Conservation (phyloP, 2,888 invertebrate species). For the Anoncus sp. region DNA sequence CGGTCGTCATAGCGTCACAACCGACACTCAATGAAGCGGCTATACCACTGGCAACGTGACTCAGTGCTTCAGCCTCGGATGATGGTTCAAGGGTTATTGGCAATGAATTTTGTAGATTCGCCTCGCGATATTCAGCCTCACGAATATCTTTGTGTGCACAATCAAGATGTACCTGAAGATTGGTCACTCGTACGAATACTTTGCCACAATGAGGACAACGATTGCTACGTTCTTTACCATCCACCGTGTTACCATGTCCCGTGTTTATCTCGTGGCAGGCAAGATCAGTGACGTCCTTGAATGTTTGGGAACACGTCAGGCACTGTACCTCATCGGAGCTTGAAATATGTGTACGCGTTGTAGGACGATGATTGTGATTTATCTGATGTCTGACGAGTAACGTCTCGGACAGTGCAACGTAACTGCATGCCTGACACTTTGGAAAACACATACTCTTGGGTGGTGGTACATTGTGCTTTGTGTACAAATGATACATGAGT, state of each 20-base stretch:
- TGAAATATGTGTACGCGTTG: conserved; percentile 66
- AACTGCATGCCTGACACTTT: conserved; percentile 90
- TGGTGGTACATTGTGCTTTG: conserved; percentile 90
- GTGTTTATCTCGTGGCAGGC: conserved; percentile 78
- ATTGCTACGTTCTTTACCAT: conserved; percentile 79
- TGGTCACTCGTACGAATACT: conserved; percentile 88
- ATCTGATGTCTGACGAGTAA: conserved; percentile 89
- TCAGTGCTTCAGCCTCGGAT: conserved; percentile 85
- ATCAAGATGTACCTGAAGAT: conserved; percentile 85
- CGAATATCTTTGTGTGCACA: conserved; percentile 76
- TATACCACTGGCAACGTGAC: conserved; percentile 85
- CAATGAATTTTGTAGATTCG: conserved; percentile 50
- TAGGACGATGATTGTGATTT: conserved; percentile 84
- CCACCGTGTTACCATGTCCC: conserved; percentile 72
- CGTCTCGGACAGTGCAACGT: conserved; percentile 89
- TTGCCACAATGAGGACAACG: conserved; percentile 91
- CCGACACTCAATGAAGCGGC: conserved; percentile 85
- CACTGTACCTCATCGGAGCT: conserved; percentile 74
- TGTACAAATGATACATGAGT: conserved; percentile 91
- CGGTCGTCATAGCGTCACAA: conserved; percentile 85
- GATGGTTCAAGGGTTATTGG: conserved; percentile 82
- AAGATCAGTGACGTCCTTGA: conserved; percentile 74
- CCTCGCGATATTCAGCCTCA: conserved; percentile 51
- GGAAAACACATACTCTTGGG: conserved; percentile 90
- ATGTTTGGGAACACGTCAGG: conserved; percentile 74